phyloP scores from a whole-genome alignment of 2,113 vertebrate species.

The Montifringilla adamsi region DNA sequence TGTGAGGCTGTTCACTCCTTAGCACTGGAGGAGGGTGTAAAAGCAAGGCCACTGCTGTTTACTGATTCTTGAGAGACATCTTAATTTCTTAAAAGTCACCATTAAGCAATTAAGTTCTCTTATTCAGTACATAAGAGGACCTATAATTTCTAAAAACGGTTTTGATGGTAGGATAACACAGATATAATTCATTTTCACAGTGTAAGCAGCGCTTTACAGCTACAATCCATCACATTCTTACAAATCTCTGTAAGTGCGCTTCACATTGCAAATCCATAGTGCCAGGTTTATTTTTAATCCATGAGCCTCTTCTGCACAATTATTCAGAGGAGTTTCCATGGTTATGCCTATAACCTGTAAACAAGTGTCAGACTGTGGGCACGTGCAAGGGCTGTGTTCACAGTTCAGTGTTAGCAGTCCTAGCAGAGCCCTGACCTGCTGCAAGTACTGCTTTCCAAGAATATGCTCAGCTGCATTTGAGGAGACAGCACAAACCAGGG shows the following conservation, averaged over 20 bases:
- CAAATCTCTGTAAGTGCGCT: neutral
- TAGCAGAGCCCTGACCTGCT: neutral
- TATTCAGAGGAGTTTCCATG: neutral
- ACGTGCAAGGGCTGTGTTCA: fast-evolving
- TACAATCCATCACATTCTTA: conserved; percentile 1
- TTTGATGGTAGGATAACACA: neutral
- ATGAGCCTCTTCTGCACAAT: neutral
- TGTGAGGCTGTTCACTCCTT: neutral
- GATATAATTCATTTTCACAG: conserved; percentile 6
- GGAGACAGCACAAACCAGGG: neutral
- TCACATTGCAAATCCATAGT: neutral
- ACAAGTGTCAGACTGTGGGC: neutral
- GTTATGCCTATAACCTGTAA: neutral
- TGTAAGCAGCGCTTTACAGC: neutral
- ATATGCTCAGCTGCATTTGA: neutral
- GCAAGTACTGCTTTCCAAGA: neutral
- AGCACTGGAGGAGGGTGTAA: neutral
- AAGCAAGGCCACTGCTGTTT: neutral
- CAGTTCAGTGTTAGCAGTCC: neutral
- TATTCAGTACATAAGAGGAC: neutral
- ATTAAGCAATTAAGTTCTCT: neutral
- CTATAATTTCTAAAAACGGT: neutral
- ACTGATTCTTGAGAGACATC: neutral
- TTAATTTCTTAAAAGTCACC: neutral
- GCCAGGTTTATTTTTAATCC: neutral